Base-by-base conservation (phyloP, 2,888 invertebrate genomes). In the Hedya salicella region DNA sequence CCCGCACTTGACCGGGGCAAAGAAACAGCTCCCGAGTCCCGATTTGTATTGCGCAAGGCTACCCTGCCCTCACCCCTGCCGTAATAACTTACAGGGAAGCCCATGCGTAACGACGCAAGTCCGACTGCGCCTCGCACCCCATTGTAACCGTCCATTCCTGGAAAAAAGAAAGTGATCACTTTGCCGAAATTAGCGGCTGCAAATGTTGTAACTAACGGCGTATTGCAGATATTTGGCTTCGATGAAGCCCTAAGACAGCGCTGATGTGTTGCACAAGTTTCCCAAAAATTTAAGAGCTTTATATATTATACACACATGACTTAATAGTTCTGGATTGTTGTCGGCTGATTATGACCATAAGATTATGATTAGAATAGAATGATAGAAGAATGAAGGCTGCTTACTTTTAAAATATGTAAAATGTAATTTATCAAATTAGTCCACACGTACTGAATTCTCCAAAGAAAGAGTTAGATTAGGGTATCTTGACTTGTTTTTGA, bases 51-150 rank as follows among this genome's bases (percentile, higher is more conserved):
- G 54, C 69, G 56, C 64, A 67, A 65, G 50, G 42, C 48, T 65
- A 53, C 64, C n/a, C 70, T 69, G 64, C 60, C 57, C 39, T 68
- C 61, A 46, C 64, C 56, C 60, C 62, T 30, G 39, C 62, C 48
- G 64, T 53, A 56, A 57, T 67, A 56, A 56, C 42, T 65, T 59
- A 56, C 56, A 59, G 67, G 67, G 59, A 63, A 52, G 60, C 61
- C 66, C 66, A 53, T 54, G 66, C 61, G 66, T 60, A 66, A 66
- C 66, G 61, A 49, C 46, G 25, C 14, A 5, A 30, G 44, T 19
- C 48, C 48, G 19, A 49, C 30, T 46, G 32, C 32, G 60, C 46
- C 21, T 19, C 19, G 40, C 64, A 40, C 48, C 60, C 66, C 60
- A 25, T 53, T 53, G 46, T 19, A 61, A 54, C 61, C 48, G 66